Percentiles rank a stretch among this genome's conserved stretches.
phyloP scores from a whole-genome alignment of 2,797 vertebrate genomes.

The Catharus ustulatus region DNA sequence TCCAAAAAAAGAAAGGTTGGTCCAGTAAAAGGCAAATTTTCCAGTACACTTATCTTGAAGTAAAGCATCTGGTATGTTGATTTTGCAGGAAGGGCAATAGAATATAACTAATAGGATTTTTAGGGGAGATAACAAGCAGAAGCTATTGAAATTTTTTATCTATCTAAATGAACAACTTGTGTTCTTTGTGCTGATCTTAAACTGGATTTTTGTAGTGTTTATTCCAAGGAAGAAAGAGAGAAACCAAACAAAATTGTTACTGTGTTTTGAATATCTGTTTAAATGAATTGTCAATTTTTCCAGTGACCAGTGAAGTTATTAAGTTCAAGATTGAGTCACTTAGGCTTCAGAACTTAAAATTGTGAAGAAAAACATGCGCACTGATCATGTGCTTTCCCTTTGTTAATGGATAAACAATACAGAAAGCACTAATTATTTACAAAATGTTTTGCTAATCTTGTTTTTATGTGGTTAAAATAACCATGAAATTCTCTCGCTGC shows the following conservation, averaged over 20 bases:
- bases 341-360: slow-evolving; percentile 25
- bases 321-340: slow-evolving; percentile 32
- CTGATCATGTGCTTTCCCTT: not conserved
- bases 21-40: slow-evolving; percentile 3
- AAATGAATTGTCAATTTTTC: slow-evolving; percentile 39
- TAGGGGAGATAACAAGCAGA: slow-evolving; percentile 11
- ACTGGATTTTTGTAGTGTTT: slow-evolving; percentile 18
- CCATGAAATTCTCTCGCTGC: not conserved
- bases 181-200: slow-evolving; percentile 18
- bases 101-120: slow-evolving; percentile 24
- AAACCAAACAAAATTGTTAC: not conserved
- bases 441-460: slow-evolving; percentile 29
- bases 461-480: slow-evolving; percentile 14
- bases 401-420: slow-evolving; percentile 20
- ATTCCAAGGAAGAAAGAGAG: not conserved
- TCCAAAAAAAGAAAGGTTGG: slow-evolving; percentile 50
- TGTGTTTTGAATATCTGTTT: slow-evolving; percentile 45
- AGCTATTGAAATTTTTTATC: slow-evolving; percentile 14
- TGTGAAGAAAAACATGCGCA: not conserved
- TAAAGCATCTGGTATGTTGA: not conserved
- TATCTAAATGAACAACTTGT: slow-evolving; percentile 42
- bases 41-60: slow-evolving; percentile 38
- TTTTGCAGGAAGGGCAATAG: slow-evolving; percentile 7
- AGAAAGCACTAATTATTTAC: not conserved
- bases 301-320: slow-evolving; percentile 22